Evolutionary conservation across 92 coral and sea anemone species (phyloP), one percentile per base, ranked within the genome.

Genomic region (Bergia sp.): DNA sequence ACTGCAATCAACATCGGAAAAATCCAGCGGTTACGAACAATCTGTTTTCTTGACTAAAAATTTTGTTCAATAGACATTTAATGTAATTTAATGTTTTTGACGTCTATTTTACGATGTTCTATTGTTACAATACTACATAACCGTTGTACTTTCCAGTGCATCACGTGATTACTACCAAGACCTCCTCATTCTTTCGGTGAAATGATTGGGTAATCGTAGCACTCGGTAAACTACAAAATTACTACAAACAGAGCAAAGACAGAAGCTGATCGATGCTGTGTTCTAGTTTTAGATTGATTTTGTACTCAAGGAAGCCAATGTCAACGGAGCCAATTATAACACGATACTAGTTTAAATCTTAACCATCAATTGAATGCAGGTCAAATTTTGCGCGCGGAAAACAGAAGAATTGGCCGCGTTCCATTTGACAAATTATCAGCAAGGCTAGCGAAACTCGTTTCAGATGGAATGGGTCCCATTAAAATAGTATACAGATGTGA

Each of bases 1-100:
- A 69, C 98, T 95, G 94, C 89, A 88, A 91, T 55, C 90, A 89
- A 91, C 66, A 82, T 67, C 79, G 87, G 85, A 40, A 12, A 85
- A 84, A 83, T n/a, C 69, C 65, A 81, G 90, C 86, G 41, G 82
- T 90, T 92, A 92, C 75, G 81, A 84, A 84, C 88, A 86, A 86
- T 86, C 92, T 80, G 18, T 64, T 57, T 58, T 61, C 58, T 41
- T 18, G 81, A 20, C 47, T 4, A 37, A 57, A 37, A 61, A 53
- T 20, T 58, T 81, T 37, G 36, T 41, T 15, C 45, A 3, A 41
- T 39, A 41, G 53, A 16, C 53, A 76, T 38, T 2, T 47, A 77
- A 44, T 16, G 64, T 43, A 18, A 55, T 11, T 11, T 49, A n/a
- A 20, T 10, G 12, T 5, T 5, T 9, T 37, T 64, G 15, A 21